phyloP scores from a whole-genome alignment of 1,140 invertebrate genomes.

The Tigriopus japonicus region DNA sequence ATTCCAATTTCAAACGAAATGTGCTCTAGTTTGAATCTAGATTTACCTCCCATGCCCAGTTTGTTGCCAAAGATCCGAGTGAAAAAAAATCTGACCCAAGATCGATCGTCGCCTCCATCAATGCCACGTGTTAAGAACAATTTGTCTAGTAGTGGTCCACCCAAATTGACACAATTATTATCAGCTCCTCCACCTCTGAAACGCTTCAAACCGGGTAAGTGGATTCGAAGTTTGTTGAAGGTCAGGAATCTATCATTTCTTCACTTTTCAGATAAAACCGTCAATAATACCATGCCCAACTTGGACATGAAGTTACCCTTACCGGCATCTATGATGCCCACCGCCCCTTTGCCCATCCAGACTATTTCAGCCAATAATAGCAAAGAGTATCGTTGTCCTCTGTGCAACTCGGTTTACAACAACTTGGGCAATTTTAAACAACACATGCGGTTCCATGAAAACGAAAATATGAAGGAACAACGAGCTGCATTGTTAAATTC shows the following conservation, averaged over 20 bases:
- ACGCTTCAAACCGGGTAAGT: background rate
- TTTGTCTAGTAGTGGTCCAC: background rate
- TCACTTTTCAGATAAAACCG: background rate
- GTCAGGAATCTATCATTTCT: background rate
- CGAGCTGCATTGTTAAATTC: background rate
- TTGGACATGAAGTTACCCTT: background rate
- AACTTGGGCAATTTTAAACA: conserved; percentile 12
- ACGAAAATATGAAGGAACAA: background rate
- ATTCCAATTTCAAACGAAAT: conserved; percentile 5
- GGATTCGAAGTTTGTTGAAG: background rate
- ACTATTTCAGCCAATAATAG: background rate
- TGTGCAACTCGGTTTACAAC: conserved; percentile 5
- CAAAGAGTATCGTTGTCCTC: conserved; percentile 6
- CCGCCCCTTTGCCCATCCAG: background rate
- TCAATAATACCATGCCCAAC: background rate
- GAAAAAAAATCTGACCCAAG: no score
- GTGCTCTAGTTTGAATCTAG: background rate
- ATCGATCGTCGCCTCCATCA: background rate
- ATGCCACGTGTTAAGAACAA: background rate
- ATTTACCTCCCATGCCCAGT: background rate
- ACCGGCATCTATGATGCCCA: no score
- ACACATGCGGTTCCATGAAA: conserved; percentile 5
- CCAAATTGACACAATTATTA: background rate
- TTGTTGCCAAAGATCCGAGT: background rate
- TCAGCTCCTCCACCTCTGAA: background rate